These are phyloP conservation scores for Drosophila lacertosa DNA, from an alignment of 1,140 invertebrate genomes.

Conservation along the genomic window DNA sequence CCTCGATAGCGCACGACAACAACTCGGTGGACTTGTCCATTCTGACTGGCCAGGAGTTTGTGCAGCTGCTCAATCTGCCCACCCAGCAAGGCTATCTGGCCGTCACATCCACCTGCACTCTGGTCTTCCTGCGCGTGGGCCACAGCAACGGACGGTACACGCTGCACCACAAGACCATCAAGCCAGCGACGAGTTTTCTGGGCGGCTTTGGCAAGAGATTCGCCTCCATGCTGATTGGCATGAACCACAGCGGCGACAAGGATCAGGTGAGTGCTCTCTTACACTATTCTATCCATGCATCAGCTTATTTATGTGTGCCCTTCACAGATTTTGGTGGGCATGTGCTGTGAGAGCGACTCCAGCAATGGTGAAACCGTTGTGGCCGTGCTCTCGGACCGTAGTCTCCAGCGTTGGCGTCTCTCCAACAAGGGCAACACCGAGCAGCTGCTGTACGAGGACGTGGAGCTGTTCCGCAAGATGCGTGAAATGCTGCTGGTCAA, in stretches of 20 bases:
- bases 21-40: conserved; percentile 93
- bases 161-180: conserved; percentile 89
- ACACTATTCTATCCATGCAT: too few species aligned
- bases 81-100: conserved; percentile 91
- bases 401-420: conserved; percentile 75
- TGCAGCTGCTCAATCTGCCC: conserved; percentile 88
- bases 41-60: conserved; percentile 93
- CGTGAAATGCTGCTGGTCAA: conserved; percentile 75
- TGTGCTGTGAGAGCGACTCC: conserved; percentile 62
- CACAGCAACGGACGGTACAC: conserved; percentile 87
- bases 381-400: conserved; percentile 72
- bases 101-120: conserved; percentile 95
- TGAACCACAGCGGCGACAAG: conserved; percentile 87
- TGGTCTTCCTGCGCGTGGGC: conserved; percentile 90
- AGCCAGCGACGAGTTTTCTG: conserved; percentile 92
- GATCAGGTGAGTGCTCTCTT: conserved; percentile 89
- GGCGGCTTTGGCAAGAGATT: conserved; percentile 94
- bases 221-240: conserved; percentile 94
- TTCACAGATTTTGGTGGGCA: conserved; percentile 64
- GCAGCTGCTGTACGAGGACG: conserved; percentile 76
- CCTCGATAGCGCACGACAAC: conserved; percentile 94
- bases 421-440: conserved; percentile 71
- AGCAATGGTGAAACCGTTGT: conserved; percentile 55
- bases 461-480: conserved; percentile 69
- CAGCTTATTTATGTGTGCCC: not conserved